phyloP scores from a whole-genome alignment of 2,797 vertebrate genomes.

The Odontamblyopus lacepedii region DNA sequence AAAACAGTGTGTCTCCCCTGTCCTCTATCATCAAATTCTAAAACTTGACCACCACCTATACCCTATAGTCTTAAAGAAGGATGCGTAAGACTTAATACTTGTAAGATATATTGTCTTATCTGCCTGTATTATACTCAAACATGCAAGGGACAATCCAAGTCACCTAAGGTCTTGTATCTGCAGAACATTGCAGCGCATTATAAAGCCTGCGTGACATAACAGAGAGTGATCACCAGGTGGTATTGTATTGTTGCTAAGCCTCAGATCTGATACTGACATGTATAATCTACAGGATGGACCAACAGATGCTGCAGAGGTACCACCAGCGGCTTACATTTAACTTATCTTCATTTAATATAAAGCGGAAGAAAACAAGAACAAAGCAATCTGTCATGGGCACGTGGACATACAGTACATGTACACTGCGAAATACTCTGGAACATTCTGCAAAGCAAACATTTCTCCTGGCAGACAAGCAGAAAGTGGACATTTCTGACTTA shows the following conservation, averaged over 20 bases:
- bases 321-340: constrained; percentile 29
- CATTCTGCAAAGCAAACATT: neutral
- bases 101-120: constrained; percentile 44
- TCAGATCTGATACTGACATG: constrained; percentile 51
- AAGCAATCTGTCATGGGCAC: constrained; percentile 7
- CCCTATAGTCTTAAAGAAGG: neutral
- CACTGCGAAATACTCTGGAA: neutral
- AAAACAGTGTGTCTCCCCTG: no score
- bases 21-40: no score
- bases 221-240: constrained; percentile 51
- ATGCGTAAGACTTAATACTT: constrained; percentile 13
- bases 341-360: constrained; percentile 18
- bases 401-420: neutral
- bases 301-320: constrained; percentile 54
- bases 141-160: constrained; percentile 25
- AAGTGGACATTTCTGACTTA: neutral
- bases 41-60: neutral
- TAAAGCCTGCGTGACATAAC: constrained; percentile 43
- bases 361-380: constrained; percentile 3
- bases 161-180: constrained; percentile 24
- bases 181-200: constrained; percentile 3
- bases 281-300: constrained; percentile 36
- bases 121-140: constrained; percentile 10
- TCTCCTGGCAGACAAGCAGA: neutral
- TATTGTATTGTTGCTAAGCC: constrained; percentile 47